Conservation (phyloP, 2,113 vertebrate genomes). For the Leucopternis melanops region DNA sequence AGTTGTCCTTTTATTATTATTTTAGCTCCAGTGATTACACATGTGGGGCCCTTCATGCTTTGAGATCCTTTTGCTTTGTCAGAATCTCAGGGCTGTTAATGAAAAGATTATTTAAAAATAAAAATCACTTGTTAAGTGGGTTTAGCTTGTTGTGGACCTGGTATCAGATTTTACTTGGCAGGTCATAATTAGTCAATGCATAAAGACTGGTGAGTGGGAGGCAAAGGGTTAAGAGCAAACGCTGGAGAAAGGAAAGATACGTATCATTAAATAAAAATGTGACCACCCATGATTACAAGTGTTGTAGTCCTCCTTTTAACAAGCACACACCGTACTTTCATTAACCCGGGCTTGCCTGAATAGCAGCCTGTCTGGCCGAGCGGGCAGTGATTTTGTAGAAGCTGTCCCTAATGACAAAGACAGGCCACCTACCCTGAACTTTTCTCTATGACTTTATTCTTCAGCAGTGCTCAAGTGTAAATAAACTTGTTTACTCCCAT, state of each 20-base stretch:
- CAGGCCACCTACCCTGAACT: slow-evolving; percentile 71
- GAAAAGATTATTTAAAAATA: background rate
- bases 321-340: slow-evolving; percentile 57
- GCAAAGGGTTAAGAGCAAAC: slow-evolving; percentile 24
- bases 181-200: background rate
- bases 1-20: slow-evolving; percentile 17
- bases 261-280: slow-evolving; percentile 72
- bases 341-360: slow-evolving; percentile 64
- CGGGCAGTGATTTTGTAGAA: slow-evolving; percentile 55
- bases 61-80: background rate
- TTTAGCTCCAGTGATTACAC: background rate
- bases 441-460: slow-evolving; percentile 70
- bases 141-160: background rate
- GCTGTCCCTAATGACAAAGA: slow-evolving; percentile 40
- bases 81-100: background rate
- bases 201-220: background rate
- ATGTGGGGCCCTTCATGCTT: background rate
- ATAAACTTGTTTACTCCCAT: slow-evolving; percentile 75
- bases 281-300: slow-evolving; percentile 66
- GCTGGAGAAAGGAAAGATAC: slow-evolving; percentile 14
- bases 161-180: background rate
- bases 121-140: background rate
- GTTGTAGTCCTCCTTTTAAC: slow-evolving; percentile 56
- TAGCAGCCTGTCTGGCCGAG: slow-evolving; percentile 54
- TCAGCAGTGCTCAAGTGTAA: slow-evolving; percentile 70